Base-by-base conservation (phyloP, 2,888 invertebrate species). In the Aphodius granarius region DNA sequence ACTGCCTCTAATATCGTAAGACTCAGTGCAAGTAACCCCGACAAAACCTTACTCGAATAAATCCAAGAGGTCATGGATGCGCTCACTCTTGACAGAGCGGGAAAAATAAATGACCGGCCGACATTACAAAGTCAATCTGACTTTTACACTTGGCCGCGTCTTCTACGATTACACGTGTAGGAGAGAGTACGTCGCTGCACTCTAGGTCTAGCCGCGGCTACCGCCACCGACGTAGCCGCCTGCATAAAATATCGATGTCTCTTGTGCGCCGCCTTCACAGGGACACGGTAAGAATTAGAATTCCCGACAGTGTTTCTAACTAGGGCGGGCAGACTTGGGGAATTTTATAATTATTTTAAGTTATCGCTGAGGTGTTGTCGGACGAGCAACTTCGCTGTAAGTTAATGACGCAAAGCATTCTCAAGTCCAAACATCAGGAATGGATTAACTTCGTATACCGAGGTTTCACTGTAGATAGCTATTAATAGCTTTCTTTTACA, bases 231-330 rank as follows among this genome's bases (percentile, higher is more conserved):
- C 43, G 3, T 43, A 43, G 43, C 43, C 43, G 43, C 43, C 43
- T 2, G 43, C 72, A 72, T 72, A 72, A 72, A 72, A 72, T 72
- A 72, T 72, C 72, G 72, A 72, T 72, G 43, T 72, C 22, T 72
- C 20, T 19, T 18, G 18, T 20, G 63, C 43, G 72, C 72, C 18
- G n/a, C n/a, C n/a, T n/a, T 13, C 43, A 43, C 43, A 13, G 3
- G 9, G 43, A 43, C 43, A 43, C 43, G 43, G 2, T 43, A 43
- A 43, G 43, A 43, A 72, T 72, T 72, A 72, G 72, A 72, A 72
- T 72, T 72, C 72, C 72, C 72, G 23, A 1, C 43, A 13, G 72
- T 13, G 43, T 43, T 43, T 13, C 43, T 43, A 43, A 43, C 43
- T 6, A 43, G 43, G 43, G 43, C 2, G 4, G 13, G 43, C 43